Percentiles rank a stretch among this genome's conserved stretches.
Conservation (phyloP, 2,888 invertebrate genomes). For the Acheta domesticus region DNA sequence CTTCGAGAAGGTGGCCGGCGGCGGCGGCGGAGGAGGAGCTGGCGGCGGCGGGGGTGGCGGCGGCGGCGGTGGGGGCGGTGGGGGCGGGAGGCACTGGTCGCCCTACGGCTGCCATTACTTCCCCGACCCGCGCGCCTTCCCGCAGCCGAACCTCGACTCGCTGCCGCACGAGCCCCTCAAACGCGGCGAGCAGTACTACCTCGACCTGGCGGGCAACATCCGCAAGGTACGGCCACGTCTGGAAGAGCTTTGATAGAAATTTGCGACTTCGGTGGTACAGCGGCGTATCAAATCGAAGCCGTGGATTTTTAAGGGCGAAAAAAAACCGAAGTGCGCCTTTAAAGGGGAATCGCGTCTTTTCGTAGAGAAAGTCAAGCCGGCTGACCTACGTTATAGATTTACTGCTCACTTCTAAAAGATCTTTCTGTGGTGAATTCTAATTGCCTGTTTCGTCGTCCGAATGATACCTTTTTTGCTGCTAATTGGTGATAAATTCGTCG, state of each 20-base stretch:
- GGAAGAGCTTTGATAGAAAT: not conserved
- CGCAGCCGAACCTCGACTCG: slow-evolving; percentile 79
- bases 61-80: slow-evolving; percentile 36
- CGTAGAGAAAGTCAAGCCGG: too few relatives aligned
- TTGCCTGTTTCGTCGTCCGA: too few relatives aligned
- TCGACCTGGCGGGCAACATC: slow-evolving; percentile 91
- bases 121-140: slow-evolving; percentile 80
- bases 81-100: slow-evolving; percentile 64
- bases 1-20: slow-evolving; percentile 47
- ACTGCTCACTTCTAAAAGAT: too few relatives aligned
- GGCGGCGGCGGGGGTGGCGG: slow-evolving; percentile 36
- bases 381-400: too few relatives aligned
- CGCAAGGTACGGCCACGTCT: slow-evolving; percentile 60
- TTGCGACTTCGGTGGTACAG: too few relatives aligned
- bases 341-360: too few relatives aligned
- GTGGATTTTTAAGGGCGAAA: too few relatives aligned
- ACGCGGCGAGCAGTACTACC: slow-evolving; percentile 89
- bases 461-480: too few relatives aligned
- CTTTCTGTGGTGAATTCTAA: too few relatives aligned
- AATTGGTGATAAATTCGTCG: too few relatives aligned
- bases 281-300: too few relatives aligned
- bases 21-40: slow-evolving; percentile 36
- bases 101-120: slow-evolving; percentile 91
- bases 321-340: too few relatives aligned
- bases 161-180: slow-evolving; percentile 80